These are phyloP conservation scores for Tipula lateralis DNA, from an alignment of 2,888 invertebrate genomes.

Conservation along the genomic window DNA sequence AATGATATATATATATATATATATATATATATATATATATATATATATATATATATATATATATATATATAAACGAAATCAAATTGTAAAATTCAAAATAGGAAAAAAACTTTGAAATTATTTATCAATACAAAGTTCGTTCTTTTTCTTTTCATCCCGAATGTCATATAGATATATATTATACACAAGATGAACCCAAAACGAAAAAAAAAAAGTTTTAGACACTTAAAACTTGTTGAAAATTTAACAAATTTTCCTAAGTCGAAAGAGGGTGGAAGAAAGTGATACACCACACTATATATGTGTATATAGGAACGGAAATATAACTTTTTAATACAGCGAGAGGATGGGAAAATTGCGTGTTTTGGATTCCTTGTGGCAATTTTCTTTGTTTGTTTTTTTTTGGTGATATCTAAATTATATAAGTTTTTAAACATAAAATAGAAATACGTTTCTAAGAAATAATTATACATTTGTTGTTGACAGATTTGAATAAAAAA, in stretches of 20 bases:
- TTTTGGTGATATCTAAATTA: neutral
- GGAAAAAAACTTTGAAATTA: neutral
- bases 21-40: too few relatives aligned
- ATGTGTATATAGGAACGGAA: neutral
- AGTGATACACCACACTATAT: neutral
- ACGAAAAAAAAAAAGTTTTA: neutral
- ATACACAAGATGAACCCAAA: slow-evolving; percentile 3
- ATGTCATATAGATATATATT: neutral
- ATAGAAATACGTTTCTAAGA: neutral
- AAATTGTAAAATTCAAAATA: neutral
- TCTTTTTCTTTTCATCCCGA: neutral
- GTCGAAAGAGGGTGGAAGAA: neutral
- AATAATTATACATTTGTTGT: neutral
- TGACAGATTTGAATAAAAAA: neutral
- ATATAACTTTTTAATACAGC: neutral
- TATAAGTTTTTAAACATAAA: neutral
- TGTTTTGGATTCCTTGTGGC: neutral
- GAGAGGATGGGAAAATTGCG: neutral
- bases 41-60: too few relatives aligned
- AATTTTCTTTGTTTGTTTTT: neutral
- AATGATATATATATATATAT: too few relatives aligned
- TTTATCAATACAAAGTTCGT: slow-evolving; percentile 7
- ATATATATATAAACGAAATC: neutral
- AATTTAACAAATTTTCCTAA: neutral
- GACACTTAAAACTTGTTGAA: neutral